Base-by-base conservation (phyloP, 2,888 invertebrate species). In the Danaus chrysippus region DNA sequence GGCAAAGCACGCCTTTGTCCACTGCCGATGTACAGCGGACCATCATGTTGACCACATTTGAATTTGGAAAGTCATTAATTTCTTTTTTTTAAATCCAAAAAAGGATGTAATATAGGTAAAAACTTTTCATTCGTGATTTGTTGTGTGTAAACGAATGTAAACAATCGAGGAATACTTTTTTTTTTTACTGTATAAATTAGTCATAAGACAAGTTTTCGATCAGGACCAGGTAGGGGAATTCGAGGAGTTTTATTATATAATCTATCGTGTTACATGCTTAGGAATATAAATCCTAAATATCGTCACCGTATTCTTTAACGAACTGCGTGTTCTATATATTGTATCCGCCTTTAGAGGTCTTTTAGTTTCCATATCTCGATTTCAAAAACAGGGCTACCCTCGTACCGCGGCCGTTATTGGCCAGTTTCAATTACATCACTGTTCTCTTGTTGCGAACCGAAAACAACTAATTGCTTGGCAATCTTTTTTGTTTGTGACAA, bases 301-400 rank as follows among this genome's bases (percentile, higher is more conserved):
- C 93, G n/a, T 34, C 23, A 34, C 23, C 23, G 23, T 34, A 34
- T 34, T n/a, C 95, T 78, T 96, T 95, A 9, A 96, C 92, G 77
- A 95, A 96, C 77, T 95, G 95, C 91, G 97, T 92, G 13, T 93
- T 93, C 73, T 92, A 88, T 56, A 96, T 93, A 44, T 92, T 90
- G 64, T 87, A 86, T 34, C 86, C 86, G 0, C 87, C 83, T 15
- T 92, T 90, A 8, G 91, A 90, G 1, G 1, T 93, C 91, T 44
- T 93, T 90, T 11, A 95, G 92, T 71, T 94, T 94, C 94, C 98
- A 96, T 68, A 95, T 93, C 83, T 98, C 98, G 12, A 98, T 93
- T n/a, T n/a, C n/a, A n/a, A n/a, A n/a, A n/a, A n/a, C 55, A 97
- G 87, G 76, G 0, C 96, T 93, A 67, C 94, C 93, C 60, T 93